These are phyloP conservation scores for Drosophila monieri DNA, from an alignment of 2,888 invertebrate genomes.

Conservation along the genomic window DNA sequence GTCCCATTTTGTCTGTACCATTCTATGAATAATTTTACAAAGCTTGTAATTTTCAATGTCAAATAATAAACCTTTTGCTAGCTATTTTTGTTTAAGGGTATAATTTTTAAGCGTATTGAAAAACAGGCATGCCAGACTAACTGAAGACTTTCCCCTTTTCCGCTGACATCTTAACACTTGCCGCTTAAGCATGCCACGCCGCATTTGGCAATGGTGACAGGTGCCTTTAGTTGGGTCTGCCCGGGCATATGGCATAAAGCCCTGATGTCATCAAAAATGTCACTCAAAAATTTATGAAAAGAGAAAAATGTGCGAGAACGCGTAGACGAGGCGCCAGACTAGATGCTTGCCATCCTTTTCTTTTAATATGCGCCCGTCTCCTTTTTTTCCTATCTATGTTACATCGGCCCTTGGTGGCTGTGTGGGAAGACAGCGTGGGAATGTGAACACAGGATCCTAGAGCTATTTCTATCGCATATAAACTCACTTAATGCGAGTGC, in stretches of 20 bases:
- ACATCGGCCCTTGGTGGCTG: conserved; percentile 1
- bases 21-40: too few species aligned
- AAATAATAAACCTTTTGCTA: too few species aligned
- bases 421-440: conserved; percentile 38
- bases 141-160: conserved; percentile 18
- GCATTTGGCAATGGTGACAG: conserved; percentile 79
- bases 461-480: conserved; percentile 55
- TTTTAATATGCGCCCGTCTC: neutral
- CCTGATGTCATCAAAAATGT: conserved; percentile 81
- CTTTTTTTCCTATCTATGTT: neutral
- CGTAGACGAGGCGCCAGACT: conserved; percentile 51
- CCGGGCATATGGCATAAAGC: conserved; percentile 64
- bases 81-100: too few species aligned
- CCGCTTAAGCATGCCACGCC: conserved; percentile 74
- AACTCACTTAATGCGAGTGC: conserved; percentile 72
- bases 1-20: too few species aligned
- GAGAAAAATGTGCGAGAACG: conserved; percentile 54
- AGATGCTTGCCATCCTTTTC: neutral
- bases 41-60: too few species aligned
- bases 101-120: conserved; percentile 23
- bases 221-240: conserved; percentile 73
- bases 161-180: conserved; percentile 78
- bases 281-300: conserved; percentile 81
- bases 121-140: neutral
- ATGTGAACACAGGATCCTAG: conserved; percentile 38